These are phyloP conservation scores for Sphaeramia orbicularis DNA, from an alignment of 2,797 vertebrate genomes.

Conservation along the genomic window DNA sequence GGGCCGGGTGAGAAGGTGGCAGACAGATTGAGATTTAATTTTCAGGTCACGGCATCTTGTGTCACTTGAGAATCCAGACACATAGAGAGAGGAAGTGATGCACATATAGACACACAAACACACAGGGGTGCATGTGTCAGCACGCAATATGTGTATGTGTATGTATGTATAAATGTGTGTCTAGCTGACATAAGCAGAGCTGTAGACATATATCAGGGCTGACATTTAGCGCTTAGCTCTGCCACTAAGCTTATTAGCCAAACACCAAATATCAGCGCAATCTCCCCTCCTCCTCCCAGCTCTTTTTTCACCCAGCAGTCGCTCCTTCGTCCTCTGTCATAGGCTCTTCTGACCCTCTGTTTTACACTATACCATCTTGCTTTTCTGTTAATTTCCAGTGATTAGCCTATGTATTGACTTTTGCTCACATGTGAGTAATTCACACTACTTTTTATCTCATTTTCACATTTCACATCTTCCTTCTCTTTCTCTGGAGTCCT, in stretches of 20 bases:
- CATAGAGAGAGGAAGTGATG: conserved; percentile 68
- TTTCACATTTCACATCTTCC: conserved; percentile 53
- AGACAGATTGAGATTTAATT: conserved; percentile 83
- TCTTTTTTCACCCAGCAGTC: conserved; percentile 28
- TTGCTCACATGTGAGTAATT: conserved; percentile 41
- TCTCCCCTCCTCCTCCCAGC: conserved; percentile 52
- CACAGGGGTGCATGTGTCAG: conserved; percentile 15
- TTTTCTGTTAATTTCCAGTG: conserved; percentile 8
- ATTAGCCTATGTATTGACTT: conserved; percentile 33
- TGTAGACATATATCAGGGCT: conserved; percentile 80
- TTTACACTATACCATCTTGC: conserved; percentile 2
- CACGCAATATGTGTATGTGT: conserved; percentile 38
- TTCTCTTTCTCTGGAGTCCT: conserved; percentile 43
- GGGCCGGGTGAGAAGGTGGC: conserved; percentile 71
- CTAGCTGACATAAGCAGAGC: conserved; percentile 77
- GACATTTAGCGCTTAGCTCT: conserved; percentile 82
- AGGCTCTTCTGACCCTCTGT: conserved; percentile 5
- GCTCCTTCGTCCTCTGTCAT: conserved; percentile 7
- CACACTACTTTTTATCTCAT: conserved; percentile 46
- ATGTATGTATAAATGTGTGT: conserved; percentile 63
- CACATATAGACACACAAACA: conserved; percentile 47
- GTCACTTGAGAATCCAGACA: conserved; percentile 80
- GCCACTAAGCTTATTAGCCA: conserved; percentile 81
- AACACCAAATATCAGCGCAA: conserved; percentile 83
- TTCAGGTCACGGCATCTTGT: conserved; percentile 82